Evolutionary conservation across 2,888 invertebrate species (phyloP), one percentile per base, ranked within the genome.

Genomic region (Synergus gifuensis): DNA sequence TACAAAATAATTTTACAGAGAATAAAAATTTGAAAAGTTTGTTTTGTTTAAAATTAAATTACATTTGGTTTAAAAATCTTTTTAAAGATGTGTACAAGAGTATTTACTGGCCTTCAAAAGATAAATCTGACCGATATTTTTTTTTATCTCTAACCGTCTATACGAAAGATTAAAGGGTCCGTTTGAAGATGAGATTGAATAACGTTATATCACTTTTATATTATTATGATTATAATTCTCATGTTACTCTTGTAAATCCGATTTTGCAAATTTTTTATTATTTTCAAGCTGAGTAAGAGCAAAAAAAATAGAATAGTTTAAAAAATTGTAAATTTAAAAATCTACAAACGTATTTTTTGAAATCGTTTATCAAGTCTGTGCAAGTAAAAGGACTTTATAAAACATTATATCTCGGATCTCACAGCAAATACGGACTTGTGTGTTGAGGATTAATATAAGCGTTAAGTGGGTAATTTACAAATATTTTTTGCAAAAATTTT

Each of bases 371-470:
- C 66, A 66, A 42, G 40, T 66, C n/a, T 42, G 40, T 18, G n/a
- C 40, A 40, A 42, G 5, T 42, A n/a, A 66, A 40, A 42, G 66
- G 42, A 66, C 42, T n/a, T 66, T 66, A 40, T 66, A 66, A 66
- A n/a, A n/a, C n/a, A 42, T 66, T 66, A 9, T 66, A 66, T 66
- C 66, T 42, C 66, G 12, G 63, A 63, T 63, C 28, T 63, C 36
- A 36, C 14, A 11, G 66, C 18, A 42, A 66, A 66, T 66, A 66
- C 9, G 18, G 40, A 40, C n/a, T 42, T 42, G 40, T 42, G 42
- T 42, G 42, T 66, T 18, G 66, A 66, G 42, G 66, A 66, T 66
- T 66, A 58, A 49, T 49, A 49, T 0, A 49, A 49, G 0, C 49
- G 58, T 22, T 58, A 22, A 22, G 8, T n/a, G n/a, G 18, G 11